A percentile compares a stretch with the other conserved stretches of the same genome.
phyloP scores from a whole-genome alignment of 2,113 vertebrate genomes.

The Trichechus manatus region DNA sequence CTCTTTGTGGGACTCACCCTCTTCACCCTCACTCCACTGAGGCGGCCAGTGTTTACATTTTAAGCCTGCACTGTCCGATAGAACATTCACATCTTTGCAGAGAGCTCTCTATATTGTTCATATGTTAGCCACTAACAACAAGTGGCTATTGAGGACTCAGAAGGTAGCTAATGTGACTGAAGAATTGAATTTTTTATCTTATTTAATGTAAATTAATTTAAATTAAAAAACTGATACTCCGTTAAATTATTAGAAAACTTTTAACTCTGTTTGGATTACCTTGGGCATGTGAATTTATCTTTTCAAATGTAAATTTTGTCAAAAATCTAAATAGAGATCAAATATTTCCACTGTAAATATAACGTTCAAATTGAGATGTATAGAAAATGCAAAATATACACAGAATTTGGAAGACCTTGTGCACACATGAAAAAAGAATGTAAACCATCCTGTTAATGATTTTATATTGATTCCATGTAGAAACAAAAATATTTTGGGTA shows the following conservation, averaged over 20 bases:
- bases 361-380: background rate
- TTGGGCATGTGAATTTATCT: background rate
- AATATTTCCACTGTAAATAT: background rate
- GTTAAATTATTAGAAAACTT: background rate
- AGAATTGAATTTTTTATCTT: background rate
- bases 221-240: background rate
- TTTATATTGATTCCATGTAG: background rate
- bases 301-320: conserved; percentile 27
- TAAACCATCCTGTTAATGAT: background rate
- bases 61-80: background rate
- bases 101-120: background rate
- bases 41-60: rapidly evolving
- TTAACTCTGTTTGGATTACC: background rate
- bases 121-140: background rate
- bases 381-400: background rate
- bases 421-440: background rate
- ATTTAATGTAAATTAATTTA: background rate
- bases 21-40: background rate
- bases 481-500: background rate
- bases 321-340: background rate
- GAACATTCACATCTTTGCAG: background rate
- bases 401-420: background rate
- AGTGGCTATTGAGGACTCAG: background rate
- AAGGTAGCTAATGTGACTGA: background rate
- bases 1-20: background rate